Evolutionary conservation across 2,113 vertebrate genomes (phyloP).

Genomic region (Passer montanus): DNA sequence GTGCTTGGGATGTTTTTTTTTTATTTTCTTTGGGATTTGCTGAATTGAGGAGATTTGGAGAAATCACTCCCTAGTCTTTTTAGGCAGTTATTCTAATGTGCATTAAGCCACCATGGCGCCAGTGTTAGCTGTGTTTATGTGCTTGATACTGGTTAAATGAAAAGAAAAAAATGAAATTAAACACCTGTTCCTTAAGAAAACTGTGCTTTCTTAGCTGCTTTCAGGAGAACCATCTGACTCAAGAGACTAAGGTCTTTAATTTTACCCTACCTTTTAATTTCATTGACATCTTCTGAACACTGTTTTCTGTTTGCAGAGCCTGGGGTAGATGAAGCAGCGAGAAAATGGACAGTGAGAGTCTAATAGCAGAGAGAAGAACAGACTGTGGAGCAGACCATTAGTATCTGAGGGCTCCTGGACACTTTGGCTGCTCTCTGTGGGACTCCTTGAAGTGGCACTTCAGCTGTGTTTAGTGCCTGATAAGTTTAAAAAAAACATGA

Average conservation of each 20-base stretch:
- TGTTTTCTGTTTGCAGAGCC: background rate
- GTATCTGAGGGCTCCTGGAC: background rate
- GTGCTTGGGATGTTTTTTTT: background rate
- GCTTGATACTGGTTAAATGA: background rate
- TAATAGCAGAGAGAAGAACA: background rate
- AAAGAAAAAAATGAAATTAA: background rate
- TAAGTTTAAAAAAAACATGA: background rate
- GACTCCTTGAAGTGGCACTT: background rate
- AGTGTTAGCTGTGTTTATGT: background rate
- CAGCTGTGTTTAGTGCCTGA: background rate
- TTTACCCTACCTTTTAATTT: background rate
- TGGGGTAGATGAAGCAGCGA: background rate
- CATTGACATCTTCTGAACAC: background rate
- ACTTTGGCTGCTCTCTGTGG: background rate
- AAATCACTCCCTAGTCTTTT: background rate
- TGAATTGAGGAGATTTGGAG: background rate
- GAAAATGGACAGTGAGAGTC: background rate
- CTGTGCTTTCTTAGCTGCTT: background rate
- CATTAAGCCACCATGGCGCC: background rate
- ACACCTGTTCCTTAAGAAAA: background rate
- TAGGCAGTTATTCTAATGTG: background rate
- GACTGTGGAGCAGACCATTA: background rate
- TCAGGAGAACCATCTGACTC: background rate
- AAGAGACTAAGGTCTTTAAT: background rate
- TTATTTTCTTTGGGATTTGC: background rate